Conservation (phyloP, 2,113 vertebrate genomes). For the Bos indicus region DNA sequence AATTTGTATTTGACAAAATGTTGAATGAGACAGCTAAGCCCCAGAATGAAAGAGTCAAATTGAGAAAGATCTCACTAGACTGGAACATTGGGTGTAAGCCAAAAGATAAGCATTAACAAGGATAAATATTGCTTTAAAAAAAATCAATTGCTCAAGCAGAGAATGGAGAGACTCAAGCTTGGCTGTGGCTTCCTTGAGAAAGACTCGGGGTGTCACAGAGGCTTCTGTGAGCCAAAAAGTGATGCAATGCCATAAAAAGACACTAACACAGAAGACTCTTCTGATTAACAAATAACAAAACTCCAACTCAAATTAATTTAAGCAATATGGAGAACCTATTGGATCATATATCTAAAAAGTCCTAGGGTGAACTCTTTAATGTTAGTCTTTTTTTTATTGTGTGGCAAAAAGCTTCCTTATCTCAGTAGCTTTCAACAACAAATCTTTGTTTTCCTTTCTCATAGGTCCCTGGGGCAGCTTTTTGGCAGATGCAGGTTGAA, state of each 20-base stretch:
- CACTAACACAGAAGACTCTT: neutral
- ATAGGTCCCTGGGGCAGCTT: neutral
- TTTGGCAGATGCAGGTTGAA: neutral
- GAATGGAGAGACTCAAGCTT: neutral
- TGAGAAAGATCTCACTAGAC: conserved; percentile 22
- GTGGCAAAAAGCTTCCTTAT: neutral
- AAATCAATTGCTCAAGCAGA: neutral
- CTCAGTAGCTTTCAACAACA: neutral
- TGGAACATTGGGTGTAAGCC: neutral
- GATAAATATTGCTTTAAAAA: conserved; percentile 31
- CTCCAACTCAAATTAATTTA: neutral
- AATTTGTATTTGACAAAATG: conserved; percentile 36
- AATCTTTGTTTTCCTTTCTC: neutral
- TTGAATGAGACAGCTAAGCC: conserved; percentile 1
- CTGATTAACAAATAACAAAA: neutral
- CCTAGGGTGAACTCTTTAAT: neutral
- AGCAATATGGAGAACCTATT: neutral
- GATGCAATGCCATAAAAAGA: neutral
- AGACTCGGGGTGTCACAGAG: neutral
- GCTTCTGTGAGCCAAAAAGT: neutral
- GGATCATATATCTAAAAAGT: neutral
- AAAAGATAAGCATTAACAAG: neutral
- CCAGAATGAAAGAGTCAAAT: conserved; percentile 5
- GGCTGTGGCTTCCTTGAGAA: neutral
- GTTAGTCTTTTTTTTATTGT: neutral